Base-by-base conservation (phyloP, 2,888 invertebrate species). In the Orthosia cruda region DNA sequence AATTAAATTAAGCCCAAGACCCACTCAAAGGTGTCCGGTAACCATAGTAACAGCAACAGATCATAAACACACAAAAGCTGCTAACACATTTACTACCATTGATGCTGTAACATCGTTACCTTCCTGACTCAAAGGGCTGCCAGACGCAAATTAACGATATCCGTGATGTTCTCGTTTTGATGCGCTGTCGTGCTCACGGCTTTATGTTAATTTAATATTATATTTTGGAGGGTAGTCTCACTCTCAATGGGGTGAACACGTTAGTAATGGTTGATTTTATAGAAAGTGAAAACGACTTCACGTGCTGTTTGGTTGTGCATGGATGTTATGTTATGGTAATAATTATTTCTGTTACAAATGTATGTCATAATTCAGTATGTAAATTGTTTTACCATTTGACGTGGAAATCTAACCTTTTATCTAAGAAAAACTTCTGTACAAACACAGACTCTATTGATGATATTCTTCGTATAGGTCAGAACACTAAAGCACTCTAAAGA, bases 131-230 rank as follows among this genome's bases (percentile, higher is more conserved):
- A 70, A 84, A 81, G 86, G 83, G 82, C 78, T 81, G 83, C 79
- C 82, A 86, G 85, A 77, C 84, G 77, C 91, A 92, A 94, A 95
- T 95, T 94, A 95, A 95, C 94, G 95, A 93, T 94, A 95, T 95
- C 95, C 94, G 80, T 92, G 90, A 94, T 93, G 93, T 93, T 92
- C 92, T 92, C 94, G 93, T 94, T 95, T 95, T 94, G 94, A 94
- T 93, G 93, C 92, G 92, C 91, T 89, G 88, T 87, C 85, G 87
- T 90, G 91, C 89, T 92, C 91, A 90, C 90, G 89, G 94, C 92
- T 95, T 94, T 94, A 94, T 95, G 95, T 94, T 95, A 95, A 95
- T 95, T 94, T 95, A 95, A 94, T 94, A 94, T 93, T 92, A 81
- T 78, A 75, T 78, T 91, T 79, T 40, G 89, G 86, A 89, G 92